phyloP scores from a whole-genome alignment of 2,797 vertebrate genomes.

The Acestrorhynchus altus region DNA sequence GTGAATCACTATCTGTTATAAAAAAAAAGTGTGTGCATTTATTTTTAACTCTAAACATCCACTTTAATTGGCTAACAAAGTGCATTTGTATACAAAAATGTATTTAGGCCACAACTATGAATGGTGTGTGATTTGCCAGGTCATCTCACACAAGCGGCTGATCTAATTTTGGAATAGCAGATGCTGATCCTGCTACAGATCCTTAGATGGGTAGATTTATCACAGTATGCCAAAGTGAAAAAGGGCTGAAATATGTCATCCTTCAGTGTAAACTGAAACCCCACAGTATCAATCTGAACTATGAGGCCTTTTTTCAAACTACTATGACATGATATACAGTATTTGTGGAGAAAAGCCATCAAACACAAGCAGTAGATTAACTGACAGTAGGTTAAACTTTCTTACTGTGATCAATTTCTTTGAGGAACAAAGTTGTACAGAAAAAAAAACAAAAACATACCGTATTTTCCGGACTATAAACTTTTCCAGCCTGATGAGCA shows the following conservation, averaged over 20 bases:
- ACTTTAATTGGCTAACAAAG: not conserved
- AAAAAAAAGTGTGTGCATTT: too few relatives aligned
- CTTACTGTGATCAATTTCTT: too few relatives aligned
- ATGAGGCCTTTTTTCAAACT: not conserved
- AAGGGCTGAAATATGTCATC: not conserved
- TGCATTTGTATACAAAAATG: not conserved
- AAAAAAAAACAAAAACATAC: too few relatives aligned
- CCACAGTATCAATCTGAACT: not conserved
- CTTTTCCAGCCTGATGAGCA: too few relatives aligned
- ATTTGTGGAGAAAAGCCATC: too few relatives aligned
- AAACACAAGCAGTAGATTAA: too few relatives aligned
- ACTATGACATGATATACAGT: not conserved
- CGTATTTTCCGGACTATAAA: too few relatives aligned
- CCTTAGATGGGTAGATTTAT: not conserved
- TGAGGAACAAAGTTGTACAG: too few relatives aligned
- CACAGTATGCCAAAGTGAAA: not conserved
- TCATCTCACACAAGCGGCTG: not conserved
- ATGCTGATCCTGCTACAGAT: not conserved
- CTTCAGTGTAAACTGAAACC: slow-evolving; percentile 10
- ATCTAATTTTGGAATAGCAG: slow-evolving; percentile 22
- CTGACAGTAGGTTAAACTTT: too few relatives aligned
- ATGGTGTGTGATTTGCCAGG: not conserved
- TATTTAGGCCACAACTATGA: not conserved
- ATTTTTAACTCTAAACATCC: too few relatives aligned
- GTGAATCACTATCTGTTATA: too few relatives aligned